Base-by-base conservation (phyloP, 35 echinoderm and acorn worm genomes). In the Diadema setosum region DNA sequence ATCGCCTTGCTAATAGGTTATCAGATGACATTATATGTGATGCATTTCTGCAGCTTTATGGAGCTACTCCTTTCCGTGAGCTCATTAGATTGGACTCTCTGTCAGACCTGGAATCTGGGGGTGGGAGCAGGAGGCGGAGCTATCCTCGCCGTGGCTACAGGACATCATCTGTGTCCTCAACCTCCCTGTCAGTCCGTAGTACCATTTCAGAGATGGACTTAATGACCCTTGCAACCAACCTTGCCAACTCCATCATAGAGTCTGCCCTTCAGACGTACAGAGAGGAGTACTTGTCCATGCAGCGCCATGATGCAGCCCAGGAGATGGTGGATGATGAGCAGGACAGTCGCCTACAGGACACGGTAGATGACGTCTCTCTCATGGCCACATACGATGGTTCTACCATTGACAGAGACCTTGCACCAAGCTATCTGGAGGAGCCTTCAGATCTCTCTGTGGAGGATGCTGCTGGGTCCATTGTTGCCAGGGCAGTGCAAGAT, bases 231-330 rank as follows among this genome's bases (percentile, higher is more conserved):
- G 94, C 94, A 27, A 82, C 94, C 40, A 96, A 96, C 69, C 81
- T 96, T 18, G 90, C 94, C 15, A 96, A 96, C 58, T 78, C 81
- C 0, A 96, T 96, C 17, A 84, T 96, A 25, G 94, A 96, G 39
- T 91, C 89, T n/a, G 94, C 94, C 5, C n/a, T 96, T 34, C 46
- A 59, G 58, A 75, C 87, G 0, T 96, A 91, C 70, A 58, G 81
- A 43, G 90, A 91, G 46, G 84, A 96, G 46, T 48, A 86, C 34
- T 39, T 87, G 52, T 57, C 44, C 23, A 17, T 48, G 24, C 73
- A 78, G 11, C 36, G 27, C 1, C 14, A 34, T 33, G 27, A 33
- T 15, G 26, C 61, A 41, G 21, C 63, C 25, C 27, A 78, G n/a
- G 24, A 36, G 7, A 44, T 20, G 21, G 44, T 41, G 2, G 73